These are phyloP conservation scores for Drusus annulatus DNA, from an alignment of 1,140 invertebrate species.

Conservation along the genomic window DNA sequence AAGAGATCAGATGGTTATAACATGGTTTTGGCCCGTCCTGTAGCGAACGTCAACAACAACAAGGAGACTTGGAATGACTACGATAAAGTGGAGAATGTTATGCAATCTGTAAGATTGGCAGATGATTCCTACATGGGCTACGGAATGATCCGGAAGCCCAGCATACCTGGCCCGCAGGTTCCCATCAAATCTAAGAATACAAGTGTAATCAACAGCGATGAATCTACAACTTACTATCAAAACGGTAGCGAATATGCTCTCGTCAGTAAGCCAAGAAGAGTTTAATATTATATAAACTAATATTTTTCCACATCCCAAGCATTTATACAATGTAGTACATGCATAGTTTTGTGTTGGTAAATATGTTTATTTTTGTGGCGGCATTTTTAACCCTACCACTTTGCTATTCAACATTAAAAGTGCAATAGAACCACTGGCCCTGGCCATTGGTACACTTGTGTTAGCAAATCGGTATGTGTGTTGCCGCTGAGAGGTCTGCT, in stretches of 20 bases:
- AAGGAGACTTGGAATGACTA: conserved; percentile 77
- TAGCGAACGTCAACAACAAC: conserved; percentile 62
- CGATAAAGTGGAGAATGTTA: conserved; percentile 75
- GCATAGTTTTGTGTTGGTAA: too few relatives aligned
- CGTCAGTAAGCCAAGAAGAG: conserved; percentile 85
- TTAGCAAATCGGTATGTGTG: too few relatives aligned
- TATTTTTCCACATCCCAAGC: too few relatives aligned
- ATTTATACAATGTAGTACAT: too few relatives aligned
- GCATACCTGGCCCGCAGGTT: conserved; percentile 67
- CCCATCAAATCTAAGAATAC: conserved; percentile 67
- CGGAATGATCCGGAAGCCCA: conserved; percentile 81
- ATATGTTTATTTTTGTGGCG: too few relatives aligned
- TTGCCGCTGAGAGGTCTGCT: too few relatives aligned
- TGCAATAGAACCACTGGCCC: too few relatives aligned
- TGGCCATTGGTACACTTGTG: too few relatives aligned
- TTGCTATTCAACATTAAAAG: too few relatives aligned
- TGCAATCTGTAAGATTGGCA: conserved; percentile 78
- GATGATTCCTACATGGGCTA: conserved; percentile 86
- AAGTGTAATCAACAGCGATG: conserved; percentile 61
- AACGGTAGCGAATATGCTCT: conserved; percentile 86
- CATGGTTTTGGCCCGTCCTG: conserved; percentile 72
- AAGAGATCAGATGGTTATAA: conserved; percentile 79
- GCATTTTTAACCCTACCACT: too few relatives aligned
- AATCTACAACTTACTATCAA: conserved; percentile 72
- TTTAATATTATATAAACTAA: conserved; percentile 67